A percentile compares a stretch with the other conserved stretches of the same genome.
Conservation (phyloP, 2,797 vertebrate species). For the Siniperca scherzeri region DNA sequence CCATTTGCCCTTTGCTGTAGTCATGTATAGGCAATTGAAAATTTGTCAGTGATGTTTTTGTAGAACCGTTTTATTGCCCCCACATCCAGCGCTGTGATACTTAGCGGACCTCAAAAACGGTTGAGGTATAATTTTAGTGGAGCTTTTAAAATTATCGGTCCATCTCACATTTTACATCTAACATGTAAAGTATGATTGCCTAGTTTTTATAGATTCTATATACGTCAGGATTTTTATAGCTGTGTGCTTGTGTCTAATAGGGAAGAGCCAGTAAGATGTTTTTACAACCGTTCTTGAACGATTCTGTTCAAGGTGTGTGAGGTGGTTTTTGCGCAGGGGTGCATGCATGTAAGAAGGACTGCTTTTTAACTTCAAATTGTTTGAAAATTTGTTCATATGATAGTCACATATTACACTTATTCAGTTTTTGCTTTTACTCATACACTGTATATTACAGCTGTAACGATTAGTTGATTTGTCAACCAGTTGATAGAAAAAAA, state of each 20-base stretch:
- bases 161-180: constrained; percentile 44
- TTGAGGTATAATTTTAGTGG: constrained; percentile 46
- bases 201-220: constrained; percentile 60
- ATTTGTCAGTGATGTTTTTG: constrained; percentile 54
- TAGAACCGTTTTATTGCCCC: constrained; percentile 42
- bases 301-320: constrained; percentile 1
- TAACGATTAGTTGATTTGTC: not conserved
- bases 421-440: not conserved
- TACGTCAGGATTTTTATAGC: constrained; percentile 43
- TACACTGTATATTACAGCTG: not conserved
- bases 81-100: constrained; percentile 4
- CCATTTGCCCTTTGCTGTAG: constrained; percentile 55
- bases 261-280: constrained; percentile 10
- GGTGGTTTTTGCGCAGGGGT: constrained; percentile 1
- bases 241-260: constrained; percentile 41
- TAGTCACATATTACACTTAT: not conserved
- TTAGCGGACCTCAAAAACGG: constrained; percentile 29
- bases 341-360: not conserved
- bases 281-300: constrained; percentile 16
- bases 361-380: constrained; percentile 2
- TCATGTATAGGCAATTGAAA: constrained; percentile 48
- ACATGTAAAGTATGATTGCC: constrained; percentile 55
- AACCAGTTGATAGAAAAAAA: not conserved
- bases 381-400: not conserved
- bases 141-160: constrained; percentile 67